Evolutionary conservation across 2,888 invertebrate species (phyloP).

Genomic region (Hydroisotoma schaefferi): DNA sequence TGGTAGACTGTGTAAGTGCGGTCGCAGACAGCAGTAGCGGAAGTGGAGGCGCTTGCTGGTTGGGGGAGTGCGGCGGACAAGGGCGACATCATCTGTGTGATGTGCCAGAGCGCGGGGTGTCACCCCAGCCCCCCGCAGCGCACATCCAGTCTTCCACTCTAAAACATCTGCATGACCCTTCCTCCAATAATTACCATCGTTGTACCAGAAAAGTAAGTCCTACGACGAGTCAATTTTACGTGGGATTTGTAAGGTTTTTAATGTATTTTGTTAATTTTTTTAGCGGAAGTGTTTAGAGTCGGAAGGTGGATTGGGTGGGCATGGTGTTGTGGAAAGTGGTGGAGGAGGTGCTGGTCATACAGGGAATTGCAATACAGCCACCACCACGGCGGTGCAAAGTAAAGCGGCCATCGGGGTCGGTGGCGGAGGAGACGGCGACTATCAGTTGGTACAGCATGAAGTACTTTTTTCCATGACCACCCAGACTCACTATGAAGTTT

Average conservation of each 20-base stretch:
- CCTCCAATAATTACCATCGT: conserved; percentile 45
- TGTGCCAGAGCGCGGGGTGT: conserved; percentile 44
- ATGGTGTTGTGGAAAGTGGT: conserved; percentile 43
- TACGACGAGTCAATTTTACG: background rate
- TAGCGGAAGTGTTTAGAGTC: conserved; percentile 64
- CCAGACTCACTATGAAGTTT: conserved; percentile 76
- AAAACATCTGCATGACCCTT: conserved; percentile 44
- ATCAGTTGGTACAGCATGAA: conserved; percentile 97
- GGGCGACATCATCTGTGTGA: conserved; percentile 42
- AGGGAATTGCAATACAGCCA: conserved; percentile 43
- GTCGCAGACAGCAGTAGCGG: conserved; percentile 47
- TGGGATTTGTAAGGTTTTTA: background rate
- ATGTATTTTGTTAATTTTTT: conserved; percentile 42
- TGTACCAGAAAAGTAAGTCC: conserved; percentile 45
- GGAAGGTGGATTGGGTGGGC: conserved; percentile 54
- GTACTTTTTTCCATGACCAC: conserved; percentile 93
- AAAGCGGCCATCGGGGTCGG: conserved; percentile 57
- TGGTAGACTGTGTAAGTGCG: conserved; percentile 47
- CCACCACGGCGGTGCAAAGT: conserved; percentile 50
- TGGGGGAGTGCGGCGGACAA: conserved; percentile 45
- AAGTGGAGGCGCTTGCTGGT: conserved; percentile 43
- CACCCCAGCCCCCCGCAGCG: conserved; percentile 48
- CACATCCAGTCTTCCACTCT: conserved; percentile 47
- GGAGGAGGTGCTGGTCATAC: conserved; percentile 37
- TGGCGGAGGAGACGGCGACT: conserved; percentile 91